Conservation (phyloP, 2,888 invertebrate species). For the Callyntrura guangdongensis region DNA sequence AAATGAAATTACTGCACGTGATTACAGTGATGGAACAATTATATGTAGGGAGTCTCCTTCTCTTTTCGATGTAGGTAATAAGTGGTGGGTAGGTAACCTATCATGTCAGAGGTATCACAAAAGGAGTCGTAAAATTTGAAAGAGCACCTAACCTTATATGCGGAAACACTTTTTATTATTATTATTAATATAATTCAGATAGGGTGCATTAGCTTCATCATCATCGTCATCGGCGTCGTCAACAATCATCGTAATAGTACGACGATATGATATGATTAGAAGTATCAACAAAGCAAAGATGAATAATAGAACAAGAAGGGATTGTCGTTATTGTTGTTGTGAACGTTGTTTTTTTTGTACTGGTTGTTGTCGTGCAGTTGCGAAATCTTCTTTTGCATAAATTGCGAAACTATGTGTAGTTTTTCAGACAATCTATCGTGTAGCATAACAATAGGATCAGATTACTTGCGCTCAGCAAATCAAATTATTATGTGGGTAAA, state of each 20-base stretch:
- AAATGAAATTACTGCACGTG: background rate
- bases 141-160: conserved; percentile 58
- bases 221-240: conserved; percentile 50
- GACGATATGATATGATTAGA: conserved; percentile 33
- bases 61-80: background rate
- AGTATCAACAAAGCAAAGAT: background rate
- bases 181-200: conserved; percentile 71
- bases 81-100: background rate
- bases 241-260: conserved; percentile 18
- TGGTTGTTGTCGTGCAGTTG: conserved; percentile 42
- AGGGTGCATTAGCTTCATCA: conserved; percentile 61
- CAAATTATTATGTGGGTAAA: conserved; percentile 1
- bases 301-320: conserved; percentile 29
- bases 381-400: conserved; percentile 56
- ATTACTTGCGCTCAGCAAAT: background rate
- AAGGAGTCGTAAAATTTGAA: conserved; percentile 45
- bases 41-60: conserved; percentile 17
- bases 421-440: conserved; percentile 12
- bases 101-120: conserved; percentile 12
- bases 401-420: conserved; percentile 58
- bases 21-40: conserved; percentile 48
- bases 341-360: conserved; percentile 10
- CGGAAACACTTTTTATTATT: conserved; percentile 58
- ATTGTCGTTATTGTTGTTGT: background rate
- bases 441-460: conserved; percentile 34